Percentiles rank a stretch among this genome's conserved stretches.
Conservation (phyloP, 2,113 vertebrate genomes). For the Hipposideros armiger region DNA sequence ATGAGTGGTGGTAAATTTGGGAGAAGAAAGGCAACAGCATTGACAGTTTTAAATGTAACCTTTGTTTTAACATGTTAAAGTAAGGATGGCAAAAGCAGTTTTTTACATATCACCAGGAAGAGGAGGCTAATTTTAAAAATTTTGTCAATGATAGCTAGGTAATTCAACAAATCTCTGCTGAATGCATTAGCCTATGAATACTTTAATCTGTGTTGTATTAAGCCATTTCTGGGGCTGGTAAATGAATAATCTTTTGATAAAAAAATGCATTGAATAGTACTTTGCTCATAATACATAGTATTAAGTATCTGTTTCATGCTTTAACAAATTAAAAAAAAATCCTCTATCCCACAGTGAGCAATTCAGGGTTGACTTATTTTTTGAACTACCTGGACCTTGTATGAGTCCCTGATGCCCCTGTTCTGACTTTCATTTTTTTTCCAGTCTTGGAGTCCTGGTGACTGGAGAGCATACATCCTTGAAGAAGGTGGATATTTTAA, state of each 20-base stretch:
- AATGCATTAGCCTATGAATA: not conserved
- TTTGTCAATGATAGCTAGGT: not conserved
- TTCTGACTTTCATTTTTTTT: not conserved
- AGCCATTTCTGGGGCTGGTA: not conserved
- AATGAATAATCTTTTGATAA: not conserved
- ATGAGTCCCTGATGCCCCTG: not conserved
- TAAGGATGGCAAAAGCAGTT: not conserved
- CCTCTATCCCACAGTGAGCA: not conserved
- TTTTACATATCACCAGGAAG: not conserved
- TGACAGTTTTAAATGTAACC: not conserved
- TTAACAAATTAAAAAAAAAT: not conserved
- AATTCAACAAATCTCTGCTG: not conserved
- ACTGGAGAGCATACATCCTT: not conserved
- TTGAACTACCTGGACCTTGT: not conserved
- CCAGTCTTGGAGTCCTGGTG: not conserved
- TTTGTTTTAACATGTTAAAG: not conserved
- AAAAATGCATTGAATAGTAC: not conserved
- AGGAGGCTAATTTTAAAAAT: conserved; percentile 42
- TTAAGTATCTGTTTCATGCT: not conserved
- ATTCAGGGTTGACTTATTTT: not conserved
- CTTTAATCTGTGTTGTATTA: not conserved
- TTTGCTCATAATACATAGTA: not conserved
- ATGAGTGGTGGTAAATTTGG: not conserved
- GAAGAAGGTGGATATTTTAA: conserved; percentile 1
- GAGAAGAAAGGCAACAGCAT: not conserved